Conservation (phyloP, 1,140 invertebrate genomes). For the Vollenhovia emeryi region DNA sequence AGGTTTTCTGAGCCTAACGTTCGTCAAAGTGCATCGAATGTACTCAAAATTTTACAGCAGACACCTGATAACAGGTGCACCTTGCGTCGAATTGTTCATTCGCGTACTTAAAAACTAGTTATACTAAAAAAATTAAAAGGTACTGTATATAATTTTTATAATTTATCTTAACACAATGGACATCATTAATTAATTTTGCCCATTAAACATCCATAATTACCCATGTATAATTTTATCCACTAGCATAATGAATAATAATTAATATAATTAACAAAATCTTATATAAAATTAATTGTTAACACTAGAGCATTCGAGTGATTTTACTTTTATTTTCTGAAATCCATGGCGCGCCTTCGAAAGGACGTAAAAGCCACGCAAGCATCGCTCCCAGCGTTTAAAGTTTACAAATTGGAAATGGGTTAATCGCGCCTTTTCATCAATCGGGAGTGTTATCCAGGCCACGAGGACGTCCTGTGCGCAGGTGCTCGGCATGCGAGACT, state of each 20-base stretch:
- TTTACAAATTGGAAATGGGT: constrained; percentile 1
- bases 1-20: no score
- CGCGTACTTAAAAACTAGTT: no score
- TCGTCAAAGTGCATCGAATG: no score
- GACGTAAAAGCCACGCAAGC: background rate
- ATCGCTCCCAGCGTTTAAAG: background rate
- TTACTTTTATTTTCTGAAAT: background rate
- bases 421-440: constrained; percentile 32
- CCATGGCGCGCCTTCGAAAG: background rate
- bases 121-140: no score
- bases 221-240: background rate
- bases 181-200: background rate
- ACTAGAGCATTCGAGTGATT: background rate
- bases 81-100: no score
- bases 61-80: no score
- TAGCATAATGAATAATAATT: background rate
- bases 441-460: constrained; percentile 74
- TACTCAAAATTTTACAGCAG: no score
- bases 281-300: no score
- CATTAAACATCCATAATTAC: background rate
- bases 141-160: background rate
- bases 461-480: constrained; percentile 76
- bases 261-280: background rate
- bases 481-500: constrained; percentile 71
- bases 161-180: background rate